These are phyloP conservation scores for Siniperca chuatsi DNA, from an alignment of 2,113 vertebrate genomes.

Conservation along the genomic window DNA sequence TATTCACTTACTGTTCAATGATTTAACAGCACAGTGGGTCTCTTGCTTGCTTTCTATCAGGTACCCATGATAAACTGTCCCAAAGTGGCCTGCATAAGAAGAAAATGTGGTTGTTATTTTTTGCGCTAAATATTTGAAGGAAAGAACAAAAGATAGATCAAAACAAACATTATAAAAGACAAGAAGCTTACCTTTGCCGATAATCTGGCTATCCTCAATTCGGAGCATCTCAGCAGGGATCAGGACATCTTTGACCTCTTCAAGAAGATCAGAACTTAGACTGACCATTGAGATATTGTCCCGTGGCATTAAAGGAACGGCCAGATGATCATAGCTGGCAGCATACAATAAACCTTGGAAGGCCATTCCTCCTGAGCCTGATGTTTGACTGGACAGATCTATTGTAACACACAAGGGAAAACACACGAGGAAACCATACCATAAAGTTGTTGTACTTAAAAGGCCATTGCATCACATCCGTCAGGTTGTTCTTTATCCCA, in stretches of 20 bases:
- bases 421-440: neutral
- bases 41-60: constrained; percentile 87
- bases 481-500: neutral
- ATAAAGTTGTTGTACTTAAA: neutral
- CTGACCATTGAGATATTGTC: constrained; percentile 84
- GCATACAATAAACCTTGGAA: constrained; percentile 71
- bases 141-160: neutral
- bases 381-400: constrained; percentile 65
- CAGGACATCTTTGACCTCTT: constrained; percentile 95
- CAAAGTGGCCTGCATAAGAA: constrained; percentile 90
- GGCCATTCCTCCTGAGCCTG: constrained; percentile 43
- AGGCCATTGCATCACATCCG: neutral
- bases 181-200: constrained; percentile 91
- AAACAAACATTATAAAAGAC: neutral
- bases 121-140: neutral
- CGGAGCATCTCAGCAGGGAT: constrained; percentile 88
- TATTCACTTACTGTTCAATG: constrained; percentile 89
- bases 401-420: constrained; percentile 13
- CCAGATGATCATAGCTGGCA: constrained; percentile 73
- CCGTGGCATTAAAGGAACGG: constrained; percentile 84
- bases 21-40: constrained; percentile 94
- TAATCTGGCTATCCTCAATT: constrained; percentile 87
- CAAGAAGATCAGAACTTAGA: constrained; percentile 86
- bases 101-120: neutral
- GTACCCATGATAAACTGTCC: constrained; percentile 94